Evolutionary conservation across 2,113 vertebrate genomes (phyloP), one percentile per base, ranked within the genome.

Genomic region (Leuciscus idus): DNA sequence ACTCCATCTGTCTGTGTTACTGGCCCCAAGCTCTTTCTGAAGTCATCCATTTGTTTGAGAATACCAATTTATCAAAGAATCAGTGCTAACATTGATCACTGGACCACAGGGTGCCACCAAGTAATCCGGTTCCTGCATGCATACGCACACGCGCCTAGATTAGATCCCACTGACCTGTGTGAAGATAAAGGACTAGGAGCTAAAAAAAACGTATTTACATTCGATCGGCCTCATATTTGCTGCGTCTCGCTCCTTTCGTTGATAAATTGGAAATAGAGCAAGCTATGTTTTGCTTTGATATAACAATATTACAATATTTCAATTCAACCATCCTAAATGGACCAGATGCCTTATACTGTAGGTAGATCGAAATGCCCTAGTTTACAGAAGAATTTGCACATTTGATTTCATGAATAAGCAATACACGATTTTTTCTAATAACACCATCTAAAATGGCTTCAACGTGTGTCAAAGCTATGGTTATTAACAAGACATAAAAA

Each of bases 51-150:
- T 95, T 95, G 90, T 90, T 88, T 55, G 68, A 85, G 85, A 93
- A 93, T 92, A 90, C 84, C 80, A 93, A 93, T 96, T 92, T 91
- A 94, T 93, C 92, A 93, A 87, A 87, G 85, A 90, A 91, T 90
- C 90, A 61, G 90, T 87, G 89, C 88, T 89, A 91, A 86, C 90
- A 92, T 92, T 90, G 93, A 94, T 93, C 66, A 82, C 76, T 52
- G 23, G 84, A 90, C 89, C 86, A 83, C 84, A 66, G 86, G 79
- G 85, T 90, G 87, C 76, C 80, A 87, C 33, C 48, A 46, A 84
- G 79, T 91, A 91, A 94, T 93, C 90, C 87, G 23, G 50, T 86
- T 82, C 86, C 87, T 91, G 84, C 52, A 72, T 86, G 50, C 70
- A 85, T 85, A 92, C 57, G 39, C 90, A 79, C 78, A 90, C 79